Evolutionary conservation across 2,888 invertebrate species (phyloP).

Genomic region (Osmoderma eremita): DNA sequence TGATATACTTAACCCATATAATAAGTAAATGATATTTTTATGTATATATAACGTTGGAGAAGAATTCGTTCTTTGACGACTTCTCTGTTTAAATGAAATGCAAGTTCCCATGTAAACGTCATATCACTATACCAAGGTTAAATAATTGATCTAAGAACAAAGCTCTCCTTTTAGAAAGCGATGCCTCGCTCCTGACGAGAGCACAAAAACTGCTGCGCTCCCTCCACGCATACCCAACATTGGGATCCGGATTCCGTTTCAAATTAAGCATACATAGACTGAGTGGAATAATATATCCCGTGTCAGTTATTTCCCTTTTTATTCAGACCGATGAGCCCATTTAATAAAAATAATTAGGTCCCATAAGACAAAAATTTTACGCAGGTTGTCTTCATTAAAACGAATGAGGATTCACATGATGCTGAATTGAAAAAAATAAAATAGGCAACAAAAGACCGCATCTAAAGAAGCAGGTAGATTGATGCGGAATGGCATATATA

Average conservation of each 20-base stretch:
- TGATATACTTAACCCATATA: no score
- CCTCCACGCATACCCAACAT: constrained; percentile 14
- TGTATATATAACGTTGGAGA: no score
- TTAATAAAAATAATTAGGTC: constrained; percentile 42
- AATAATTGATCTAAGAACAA: constrained; percentile 27
- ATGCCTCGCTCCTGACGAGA: constrained; percentile 18
- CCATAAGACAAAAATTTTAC: constrained; percentile 42
- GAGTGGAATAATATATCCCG: constrained; percentile 27
- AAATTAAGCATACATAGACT: constrained; percentile 26
- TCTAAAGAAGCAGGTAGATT: constrained; percentile 41
- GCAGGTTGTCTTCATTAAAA: constrained; percentile 42
- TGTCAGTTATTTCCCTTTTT: constrained; percentile 29
- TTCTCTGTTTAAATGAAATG: not conserved
- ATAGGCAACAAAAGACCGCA: constrained; percentile 28
- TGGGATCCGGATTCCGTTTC: constrained; percentile 33
- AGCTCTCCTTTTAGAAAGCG: constrained; percentile 17
- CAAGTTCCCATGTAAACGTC: not conserved
- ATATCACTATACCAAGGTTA: constrained; percentile 18
- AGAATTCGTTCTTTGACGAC: not conserved
- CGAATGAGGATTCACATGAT: constrained; percentile 39
- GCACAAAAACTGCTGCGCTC: constrained; percentile 18
- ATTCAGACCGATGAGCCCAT: constrained; percentile 33
- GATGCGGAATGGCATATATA: constrained; percentile 44
- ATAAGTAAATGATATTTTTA: no score
- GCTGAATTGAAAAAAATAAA: constrained; percentile 30